A percentile compares a stretch with the other conserved stretches of the same genome.
phyloP scores from a whole-genome alignment of 2,888 invertebrate species.

The Anaspis maculata region DNA sequence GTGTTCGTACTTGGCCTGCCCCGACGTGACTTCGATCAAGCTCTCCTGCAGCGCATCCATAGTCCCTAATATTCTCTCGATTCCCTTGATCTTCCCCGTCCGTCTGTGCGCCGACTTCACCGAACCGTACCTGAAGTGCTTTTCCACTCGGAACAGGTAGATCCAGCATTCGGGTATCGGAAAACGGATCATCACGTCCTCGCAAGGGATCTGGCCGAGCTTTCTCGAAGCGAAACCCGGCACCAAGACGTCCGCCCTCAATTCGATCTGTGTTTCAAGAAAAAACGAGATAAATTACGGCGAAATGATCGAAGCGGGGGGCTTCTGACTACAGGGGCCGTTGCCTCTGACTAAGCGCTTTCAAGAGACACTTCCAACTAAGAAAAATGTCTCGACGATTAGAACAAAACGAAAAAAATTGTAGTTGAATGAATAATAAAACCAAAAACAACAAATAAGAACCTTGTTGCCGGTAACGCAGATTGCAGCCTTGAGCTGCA shows the following conservation, averaged over 20 bases:
- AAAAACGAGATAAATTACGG: too few relatives aligned
- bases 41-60: conserved; percentile 86
- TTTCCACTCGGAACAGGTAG: conserved; percentile 96
- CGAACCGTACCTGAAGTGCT: conserved; percentile 95
- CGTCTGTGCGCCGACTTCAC: conserved; percentile 85
- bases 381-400: too few relatives aligned
- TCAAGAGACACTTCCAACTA: too few relatives aligned
- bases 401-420: conserved; percentile 17
- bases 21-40: conserved; percentile 91
- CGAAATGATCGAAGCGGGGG: too few relatives aligned
- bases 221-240: conserved; percentile 95
- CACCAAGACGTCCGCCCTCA: conserved; percentile 90
- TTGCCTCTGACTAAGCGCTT: too few relatives aligned
- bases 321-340: too few relatives aligned
- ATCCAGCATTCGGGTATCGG: conserved; percentile 99
- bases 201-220: conserved; percentile 92
- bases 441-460: too few relatives aligned
- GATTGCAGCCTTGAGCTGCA: conserved; percentile 87
- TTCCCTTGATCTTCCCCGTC: conserved; percentile 87
- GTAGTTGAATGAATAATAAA: conserved; percentile 3
- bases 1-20: conserved; percentile 97
- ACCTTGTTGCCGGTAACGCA: conserved; percentile 80
- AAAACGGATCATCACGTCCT: conserved; percentile 92
- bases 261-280: too few relatives aligned
- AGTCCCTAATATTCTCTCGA: conserved; percentile 84